A percentile compares a stretch with the other conserved stretches of the same genome.
Evolutionary conservation across 2,797 vertebrate genomes (phyloP).

Genomic region (Chrysocyon brachyurus): DNA sequence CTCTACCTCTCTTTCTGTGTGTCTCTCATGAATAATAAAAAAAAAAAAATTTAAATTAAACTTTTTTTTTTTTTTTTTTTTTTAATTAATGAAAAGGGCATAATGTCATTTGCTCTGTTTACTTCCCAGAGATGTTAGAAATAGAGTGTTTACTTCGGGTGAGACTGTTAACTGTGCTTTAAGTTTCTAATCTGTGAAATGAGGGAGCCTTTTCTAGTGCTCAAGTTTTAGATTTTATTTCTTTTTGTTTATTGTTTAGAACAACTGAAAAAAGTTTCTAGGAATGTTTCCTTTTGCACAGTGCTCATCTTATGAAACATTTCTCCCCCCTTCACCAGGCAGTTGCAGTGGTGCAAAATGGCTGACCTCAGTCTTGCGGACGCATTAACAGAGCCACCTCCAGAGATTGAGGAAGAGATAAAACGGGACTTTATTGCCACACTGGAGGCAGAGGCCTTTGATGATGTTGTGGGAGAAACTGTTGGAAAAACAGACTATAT

Average conservation of each 20-base stretch:
- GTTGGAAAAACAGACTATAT: conserved; percentile 95
- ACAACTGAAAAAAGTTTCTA: background rate
- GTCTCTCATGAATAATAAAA: too few species aligned
- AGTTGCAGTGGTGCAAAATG: conserved; percentile 84
- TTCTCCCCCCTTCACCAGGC: conserved; percentile 54
- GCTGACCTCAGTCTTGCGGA: conserved; percentile 96
- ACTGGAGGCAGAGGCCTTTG: conserved; percentile 94
- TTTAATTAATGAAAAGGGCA: conserved; percentile 9
- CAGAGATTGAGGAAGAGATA: conserved; percentile 91
- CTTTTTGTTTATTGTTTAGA: background rate
- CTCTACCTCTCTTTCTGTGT: too few species aligned
- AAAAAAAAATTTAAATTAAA: too few species aligned
- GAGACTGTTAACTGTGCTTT: background rate
- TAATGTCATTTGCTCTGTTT: background rate
- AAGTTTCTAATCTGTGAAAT: conserved; percentile 40
- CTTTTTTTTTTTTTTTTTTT: background rate
- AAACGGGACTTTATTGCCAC: conserved; percentile 95
- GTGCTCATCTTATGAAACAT: background rate
- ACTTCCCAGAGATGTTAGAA: background rate
- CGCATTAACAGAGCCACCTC: conserved; percentile 93
- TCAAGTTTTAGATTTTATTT: conserved; percentile 19
- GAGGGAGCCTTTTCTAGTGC: background rate
- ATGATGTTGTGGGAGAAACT: conserved; percentile 95
- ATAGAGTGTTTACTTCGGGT: background rate
- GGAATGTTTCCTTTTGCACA: background rate